Evolutionary conservation across 2,113 vertebrate genomes (phyloP).

Genomic region (Callipepla squamata): DNA sequence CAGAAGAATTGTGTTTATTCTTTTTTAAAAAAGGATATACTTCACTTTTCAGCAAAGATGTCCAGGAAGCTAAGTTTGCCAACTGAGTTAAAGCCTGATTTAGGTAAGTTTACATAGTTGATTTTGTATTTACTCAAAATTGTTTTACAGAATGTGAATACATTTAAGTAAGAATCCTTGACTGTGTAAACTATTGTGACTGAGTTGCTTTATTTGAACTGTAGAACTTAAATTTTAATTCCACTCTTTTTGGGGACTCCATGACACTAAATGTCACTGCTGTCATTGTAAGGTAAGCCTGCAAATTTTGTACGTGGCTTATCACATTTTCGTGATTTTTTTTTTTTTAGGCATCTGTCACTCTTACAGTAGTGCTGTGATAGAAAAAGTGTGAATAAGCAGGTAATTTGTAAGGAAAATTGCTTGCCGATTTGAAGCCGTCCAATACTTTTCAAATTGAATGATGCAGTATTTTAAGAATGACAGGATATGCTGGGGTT

Average conservation of each 20-base stretch:
- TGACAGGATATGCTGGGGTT: background rate
- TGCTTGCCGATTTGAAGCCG: background rate
- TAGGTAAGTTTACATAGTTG: conserved; percentile 91
- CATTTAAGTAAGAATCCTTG: background rate
- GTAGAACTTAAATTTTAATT: conserved; percentile 41
- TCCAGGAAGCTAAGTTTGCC: conserved; percentile 99
- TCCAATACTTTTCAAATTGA: background rate
- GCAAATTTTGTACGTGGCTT: conserved; percentile 30
- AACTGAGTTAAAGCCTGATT: conserved; percentile 99
- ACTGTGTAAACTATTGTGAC: background rate
- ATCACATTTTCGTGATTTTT: background rate
- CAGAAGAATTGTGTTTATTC: conserved; percentile 55
- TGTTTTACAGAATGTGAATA: background rate
- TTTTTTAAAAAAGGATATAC: conserved; percentile 90
- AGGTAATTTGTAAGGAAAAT: background rate
- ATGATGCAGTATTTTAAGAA: background rate
- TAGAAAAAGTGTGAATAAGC: background rate
- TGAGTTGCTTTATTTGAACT: conserved; percentile 4
- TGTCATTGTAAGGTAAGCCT: conserved; percentile 44
- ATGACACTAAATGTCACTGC: conserved; percentile 28
- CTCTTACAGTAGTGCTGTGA: background rate
- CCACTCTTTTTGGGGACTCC: background rate
- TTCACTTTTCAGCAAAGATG: conserved; percentile 99
- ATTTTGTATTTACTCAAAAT: conserved; percentile 41
- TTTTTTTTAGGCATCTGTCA: background rate